Conservation (phyloP, 2,113 vertebrate genomes). For the Rallus limicola region DNA sequence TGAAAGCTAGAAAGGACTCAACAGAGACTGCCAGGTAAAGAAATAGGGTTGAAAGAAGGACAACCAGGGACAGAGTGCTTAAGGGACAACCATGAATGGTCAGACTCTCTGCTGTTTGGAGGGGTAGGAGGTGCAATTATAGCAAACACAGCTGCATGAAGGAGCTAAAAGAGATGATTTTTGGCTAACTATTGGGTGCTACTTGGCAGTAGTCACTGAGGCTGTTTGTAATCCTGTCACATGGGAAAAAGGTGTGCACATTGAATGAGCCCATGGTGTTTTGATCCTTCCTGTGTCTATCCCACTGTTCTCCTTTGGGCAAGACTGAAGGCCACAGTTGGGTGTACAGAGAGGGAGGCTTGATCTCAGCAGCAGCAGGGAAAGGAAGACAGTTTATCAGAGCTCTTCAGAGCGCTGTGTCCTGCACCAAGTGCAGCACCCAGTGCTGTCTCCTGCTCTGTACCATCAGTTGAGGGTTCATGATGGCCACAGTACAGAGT, state of each 20-base stretch:
- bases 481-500: not conserved
- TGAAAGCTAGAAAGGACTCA: not conserved
- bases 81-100: not conserved
- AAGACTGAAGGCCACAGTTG: not conserved
- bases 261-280: not conserved
- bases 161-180: not conserved
- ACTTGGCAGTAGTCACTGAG: not conserved
- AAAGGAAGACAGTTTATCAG: not conserved
- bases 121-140: not conserved
- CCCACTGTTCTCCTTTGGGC: not conserved
- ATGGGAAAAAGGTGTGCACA: fast-evolving
- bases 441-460: not conserved
- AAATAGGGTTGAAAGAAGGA: not conserved
- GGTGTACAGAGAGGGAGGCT: fast-evolving
- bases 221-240: not conserved
- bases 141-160: not conserved
- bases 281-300: not conserved
- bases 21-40: not conserved
- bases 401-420: not conserved
- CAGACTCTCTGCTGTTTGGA: not conserved
- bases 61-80: not conserved
- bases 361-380: not conserved
- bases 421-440: not conserved
- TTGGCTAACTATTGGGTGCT: not conserved
- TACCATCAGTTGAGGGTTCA: fast-evolving